Conservation (phyloP, 2,888 invertebrate genomes). For the Blastobasis adustella region DNA sequence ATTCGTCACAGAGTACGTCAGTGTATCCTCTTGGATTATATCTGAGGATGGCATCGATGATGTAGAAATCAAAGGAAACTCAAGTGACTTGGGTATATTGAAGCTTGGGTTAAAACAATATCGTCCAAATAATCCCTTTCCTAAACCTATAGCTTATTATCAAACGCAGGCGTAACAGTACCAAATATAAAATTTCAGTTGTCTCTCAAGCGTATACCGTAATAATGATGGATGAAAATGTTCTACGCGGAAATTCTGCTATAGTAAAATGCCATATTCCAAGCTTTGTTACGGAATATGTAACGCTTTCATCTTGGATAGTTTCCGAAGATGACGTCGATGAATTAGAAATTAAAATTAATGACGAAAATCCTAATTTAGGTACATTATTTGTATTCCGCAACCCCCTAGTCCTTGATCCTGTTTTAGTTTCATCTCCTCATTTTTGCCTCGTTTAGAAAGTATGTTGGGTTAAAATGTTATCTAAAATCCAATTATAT, state of each 20-base stretch:
- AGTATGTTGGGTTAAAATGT: too few species aligned
- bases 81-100: constrained; percentile 54
- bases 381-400: neutral
- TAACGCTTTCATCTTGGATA: constrained; percentile 89
- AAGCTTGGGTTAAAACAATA: neutral
- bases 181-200: constrained; percentile 76
- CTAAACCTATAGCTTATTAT: constrained; percentile 2
- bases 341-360: constrained; percentile 50
- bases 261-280: constrained; percentile 95
- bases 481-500: too few species aligned
- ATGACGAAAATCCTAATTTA: constrained; percentile 22
- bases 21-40: constrained; percentile 90
- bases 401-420: neutral
- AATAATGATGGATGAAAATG: constrained; percentile 95
- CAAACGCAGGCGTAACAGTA: too few species aligned
- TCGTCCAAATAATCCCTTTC: constrained; percentile 8
- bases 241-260: constrained; percentile 91
- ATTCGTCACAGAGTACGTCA: constrained; percentile 93
- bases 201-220: constrained; percentile 91
- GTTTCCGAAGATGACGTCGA: constrained; percentile 82
- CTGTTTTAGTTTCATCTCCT: too few species aligned
- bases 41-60: constrained; percentile 76
- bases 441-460: too few species aligned
- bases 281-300: constrained; percentile 94
- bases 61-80: constrained; percentile 64